A percentile compares a stretch with the other conserved stretches of the same genome.
Evolutionary conservation across 1,140 invertebrate genomes (phyloP).

Genomic region (Caenorhabditis brenneri): DNA sequence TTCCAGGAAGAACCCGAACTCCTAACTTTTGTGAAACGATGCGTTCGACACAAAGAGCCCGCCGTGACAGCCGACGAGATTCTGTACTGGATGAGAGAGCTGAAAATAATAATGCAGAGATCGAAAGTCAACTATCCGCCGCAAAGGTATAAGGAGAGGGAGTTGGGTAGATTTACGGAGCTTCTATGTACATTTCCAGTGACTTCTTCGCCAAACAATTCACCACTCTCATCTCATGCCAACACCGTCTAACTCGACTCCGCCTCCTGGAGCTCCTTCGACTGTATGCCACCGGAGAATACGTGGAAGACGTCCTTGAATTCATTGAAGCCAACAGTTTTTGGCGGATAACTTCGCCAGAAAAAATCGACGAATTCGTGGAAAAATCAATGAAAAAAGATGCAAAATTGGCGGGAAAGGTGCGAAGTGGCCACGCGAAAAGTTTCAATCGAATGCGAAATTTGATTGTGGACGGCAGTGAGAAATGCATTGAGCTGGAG

Average conservation of each 20-base stretch:
- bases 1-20: constrained; percentile 40
- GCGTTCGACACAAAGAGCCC: neutral
- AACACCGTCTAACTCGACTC: neutral
- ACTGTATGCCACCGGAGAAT: neutral
- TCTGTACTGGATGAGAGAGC: constrained; percentile 42
- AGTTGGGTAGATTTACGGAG: too few species aligned
- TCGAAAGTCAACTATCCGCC: constrained; percentile 44
- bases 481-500: constrained; percentile 4
- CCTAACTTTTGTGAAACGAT: constrained; percentile 28
- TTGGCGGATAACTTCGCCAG: neutral
- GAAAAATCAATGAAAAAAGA: neutral
- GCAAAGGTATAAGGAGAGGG: constrained; percentile 44
- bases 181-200: too few species aligned
- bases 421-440: neutral
- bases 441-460: neutral
- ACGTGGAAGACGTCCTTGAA: neutral
- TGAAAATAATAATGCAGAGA: constrained; percentile 42
- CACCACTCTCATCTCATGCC: neutral
- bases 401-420: constrained; percentile 4
- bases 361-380: neutral
- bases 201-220: neutral
- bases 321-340: neutral
- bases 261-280: neutral
- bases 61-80: neutral
- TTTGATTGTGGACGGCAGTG: neutral